Base-by-base conservation (phyloP, 2,888 invertebrate genomes). In the Vanessa cardui region DNA sequence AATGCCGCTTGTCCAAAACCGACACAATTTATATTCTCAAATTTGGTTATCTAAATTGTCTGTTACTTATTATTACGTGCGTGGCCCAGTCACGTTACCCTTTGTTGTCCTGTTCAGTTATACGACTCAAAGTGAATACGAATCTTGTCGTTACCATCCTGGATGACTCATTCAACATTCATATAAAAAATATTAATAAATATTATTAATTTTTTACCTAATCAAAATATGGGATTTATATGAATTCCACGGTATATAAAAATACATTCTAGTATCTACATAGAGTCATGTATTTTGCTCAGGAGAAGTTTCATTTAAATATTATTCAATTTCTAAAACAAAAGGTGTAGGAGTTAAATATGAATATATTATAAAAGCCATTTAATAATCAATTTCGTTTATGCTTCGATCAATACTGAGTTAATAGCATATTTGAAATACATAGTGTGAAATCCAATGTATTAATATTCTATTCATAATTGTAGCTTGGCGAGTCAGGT, bases 381-480 rank as follows among this genome's bases (percentile, higher is more conserved):
- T 64, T 67, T 65, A 66, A 63, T 66, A 68, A 68, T 66, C 67
- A 58, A 68, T 71, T 62, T 69, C 39, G 26, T 64, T 62, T 54
- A 62, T 69, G 52, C 58, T 54, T 66, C 59, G 46, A 49, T 66
- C 63, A 56, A 52, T 64, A 47, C 61, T 44, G 20, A 66, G 59
- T 26, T 56, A 69, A 62, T 68, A 67, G 62, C 64, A 67, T 62
- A 61, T 65, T 66, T 62, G 60, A 64, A 62, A 65, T 56, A 65
- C 60, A 58, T 50, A 63, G 69, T 68, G 71, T 73, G 62, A 73
- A 73, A 70, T 73, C 64, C 50, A 58, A 68, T 63, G 67, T 68
- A 69, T 71, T 69, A 70, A 71, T 70, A 70, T 66, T 68, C 65
- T 70, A 64, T 66, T 63, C 63, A 63, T 66, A 62, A 69, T 69